phyloP scores from a whole-genome alignment of 2,113 vertebrate species.

The Trochalopteron elliotii region DNA sequence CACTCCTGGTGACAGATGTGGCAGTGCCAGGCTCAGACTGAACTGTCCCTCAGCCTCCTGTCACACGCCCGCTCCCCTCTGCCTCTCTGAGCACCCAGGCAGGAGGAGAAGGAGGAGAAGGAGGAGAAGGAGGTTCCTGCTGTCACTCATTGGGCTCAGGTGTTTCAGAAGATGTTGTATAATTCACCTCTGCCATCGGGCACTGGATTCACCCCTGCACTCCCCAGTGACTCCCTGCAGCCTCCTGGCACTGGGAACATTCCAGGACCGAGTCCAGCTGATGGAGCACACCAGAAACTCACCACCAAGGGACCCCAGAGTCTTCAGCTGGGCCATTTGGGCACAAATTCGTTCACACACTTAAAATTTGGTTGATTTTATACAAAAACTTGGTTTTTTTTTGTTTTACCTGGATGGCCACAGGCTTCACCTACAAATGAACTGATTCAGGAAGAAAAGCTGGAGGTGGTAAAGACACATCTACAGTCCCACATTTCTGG shows the following conservation, averaged over 20 bases:
- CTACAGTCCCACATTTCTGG: not conserved
- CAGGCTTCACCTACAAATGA: not conserved
- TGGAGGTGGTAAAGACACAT: not conserved
- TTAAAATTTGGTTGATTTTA: not conserved
- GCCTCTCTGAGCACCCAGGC: not conserved
- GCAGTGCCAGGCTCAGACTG: not conserved
- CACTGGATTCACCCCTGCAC: rapidly evolving
- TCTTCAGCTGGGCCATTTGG: not conserved
- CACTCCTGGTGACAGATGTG: not conserved
- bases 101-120: not conserved
- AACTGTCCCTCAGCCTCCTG: not conserved
- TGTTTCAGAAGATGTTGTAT: not conserved
- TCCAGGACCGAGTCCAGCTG: not conserved
- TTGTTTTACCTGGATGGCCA: not conserved
- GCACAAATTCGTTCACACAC: not conserved
- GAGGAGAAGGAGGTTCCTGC: not conserved
- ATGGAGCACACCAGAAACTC: not conserved
- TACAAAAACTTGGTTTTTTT: not conserved
- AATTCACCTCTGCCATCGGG: not conserved
- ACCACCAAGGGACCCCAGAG: not conserved
- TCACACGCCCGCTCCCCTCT: not conserved
- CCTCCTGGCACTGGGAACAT: not conserved
- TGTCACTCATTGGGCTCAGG: not conserved
- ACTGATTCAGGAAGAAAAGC: not conserved
- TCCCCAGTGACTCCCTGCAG: rapidly evolving